A percentile compares a stretch with the other conserved stretches of the same genome.
phyloP scores from a whole-genome alignment of 2,888 invertebrate genomes.

The Apomyelois bistriatella region DNA sequence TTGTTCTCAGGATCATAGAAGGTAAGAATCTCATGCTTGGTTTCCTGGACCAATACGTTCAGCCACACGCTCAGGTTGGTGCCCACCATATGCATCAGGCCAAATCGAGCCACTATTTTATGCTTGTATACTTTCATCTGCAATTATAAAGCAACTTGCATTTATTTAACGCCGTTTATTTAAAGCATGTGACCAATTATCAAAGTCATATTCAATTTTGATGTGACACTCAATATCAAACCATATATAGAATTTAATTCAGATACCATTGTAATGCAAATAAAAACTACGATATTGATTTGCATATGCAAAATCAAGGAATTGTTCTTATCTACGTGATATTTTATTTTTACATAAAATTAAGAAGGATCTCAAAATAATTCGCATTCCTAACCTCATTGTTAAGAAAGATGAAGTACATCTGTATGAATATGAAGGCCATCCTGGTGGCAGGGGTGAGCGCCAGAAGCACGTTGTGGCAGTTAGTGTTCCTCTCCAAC shows the following conservation, averaged over 20 bases:
- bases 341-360: too few species aligned
- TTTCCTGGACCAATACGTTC: slow-evolving; percentile 95
- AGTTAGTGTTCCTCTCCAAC: slow-evolving; percentile 92
- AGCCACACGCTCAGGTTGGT: slow-evolving; percentile 99
- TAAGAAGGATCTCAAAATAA: neutral
- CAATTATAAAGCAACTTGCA: slow-evolving; percentile 24
- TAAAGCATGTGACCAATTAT: too few species aligned
- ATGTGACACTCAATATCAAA: too few species aligned
- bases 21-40: slow-evolving; percentile 95
- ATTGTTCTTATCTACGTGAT: too few species aligned
- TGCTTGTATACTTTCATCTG: slow-evolving; percentile 95
- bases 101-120: slow-evolving; percentile 94
- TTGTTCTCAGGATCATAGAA: slow-evolving; percentile 95
- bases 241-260: too few species aligned
- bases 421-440: slow-evolving; percentile 98
- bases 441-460: slow-evolving; percentile 95
- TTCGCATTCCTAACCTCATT: slow-evolving; percentile 85
- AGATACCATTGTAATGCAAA: too few species aligned
- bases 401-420: slow-evolving; percentile 98
- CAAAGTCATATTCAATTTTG: too few species aligned
- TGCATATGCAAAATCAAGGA: too few species aligned
- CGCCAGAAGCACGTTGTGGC: slow-evolving; percentile 93
- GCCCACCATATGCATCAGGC: slow-evolving; percentile 99
- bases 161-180: too few species aligned
- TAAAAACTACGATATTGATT: too few species aligned